These are phyloP conservation scores for Cephus rjabovi DNA, from an alignment of 2,888 invertebrate species.

Conservation along the genomic window DNA sequence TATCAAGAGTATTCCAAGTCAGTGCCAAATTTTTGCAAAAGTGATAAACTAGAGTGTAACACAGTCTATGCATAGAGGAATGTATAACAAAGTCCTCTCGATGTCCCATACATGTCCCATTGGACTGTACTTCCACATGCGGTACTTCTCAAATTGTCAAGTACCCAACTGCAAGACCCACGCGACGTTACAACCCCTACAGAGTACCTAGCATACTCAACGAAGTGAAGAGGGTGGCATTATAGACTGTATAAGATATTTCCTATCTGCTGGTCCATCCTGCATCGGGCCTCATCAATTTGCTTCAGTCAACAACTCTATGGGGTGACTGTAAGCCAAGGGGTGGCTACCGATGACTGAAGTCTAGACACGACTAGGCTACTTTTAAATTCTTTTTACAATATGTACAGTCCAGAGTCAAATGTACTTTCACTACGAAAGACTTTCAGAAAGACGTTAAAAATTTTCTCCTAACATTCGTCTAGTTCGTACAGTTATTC, in stretches of 20 bases:
- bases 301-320: constrained; percentile 17
- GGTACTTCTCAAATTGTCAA: not conserved
- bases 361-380: not conserved
- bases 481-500: not conserved
- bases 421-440: not conserved
- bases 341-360: constrained; percentile 3
- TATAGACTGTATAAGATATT: not conserved
- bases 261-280: constrained; percentile 4
- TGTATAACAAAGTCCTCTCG: not conserved
- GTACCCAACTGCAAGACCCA: not conserved
- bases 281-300: constrained; percentile 22
- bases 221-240: not conserved
- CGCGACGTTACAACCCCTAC: not conserved
- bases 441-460: not conserved
- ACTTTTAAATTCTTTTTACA: not conserved
- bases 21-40: not conserved
- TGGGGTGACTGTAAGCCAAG: constrained; percentile 13
- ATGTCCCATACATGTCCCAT: not conserved
- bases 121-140: no score
- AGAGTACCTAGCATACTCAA: not conserved
- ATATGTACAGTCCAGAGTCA: not conserved
- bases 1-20: not conserved
- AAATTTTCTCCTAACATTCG: not conserved
- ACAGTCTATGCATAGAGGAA: not conserved
- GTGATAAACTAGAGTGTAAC: not conserved